A percentile compares a stretch with the other conserved stretches of the same genome.
These are phyloP conservation scores for Paracyclopina nana DNA, from an alignment of 1,140 invertebrate species.

Conservation along the genomic window DNA sequence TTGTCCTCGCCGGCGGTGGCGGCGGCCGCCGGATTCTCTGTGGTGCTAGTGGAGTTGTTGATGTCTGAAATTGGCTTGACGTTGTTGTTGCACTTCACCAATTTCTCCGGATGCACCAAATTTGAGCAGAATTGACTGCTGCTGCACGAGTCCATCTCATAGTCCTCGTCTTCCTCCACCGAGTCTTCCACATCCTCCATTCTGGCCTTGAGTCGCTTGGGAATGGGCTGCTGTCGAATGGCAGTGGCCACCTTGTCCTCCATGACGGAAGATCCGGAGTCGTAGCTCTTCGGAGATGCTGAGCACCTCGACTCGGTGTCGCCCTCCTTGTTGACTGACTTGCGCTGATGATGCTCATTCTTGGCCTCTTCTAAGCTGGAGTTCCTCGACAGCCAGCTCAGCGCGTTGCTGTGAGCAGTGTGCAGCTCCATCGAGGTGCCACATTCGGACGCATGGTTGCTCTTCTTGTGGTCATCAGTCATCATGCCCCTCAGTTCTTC, in stretches of 20 bases:
- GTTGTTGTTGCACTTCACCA: background rate
- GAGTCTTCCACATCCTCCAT: background rate
- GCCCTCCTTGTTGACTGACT: background rate
- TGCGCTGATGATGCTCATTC: no score
- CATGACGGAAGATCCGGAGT: background rate
- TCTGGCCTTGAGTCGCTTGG: background rate
- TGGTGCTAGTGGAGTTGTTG: background rate
- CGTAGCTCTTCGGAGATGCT: constrained; percentile 5
- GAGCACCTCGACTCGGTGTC: constrained; percentile 7
- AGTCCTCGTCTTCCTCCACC: background rate
- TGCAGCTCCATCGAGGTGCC: constrained; percentile 11
- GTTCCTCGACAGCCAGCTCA: no score
- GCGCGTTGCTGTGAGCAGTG: constrained; percentile 10
- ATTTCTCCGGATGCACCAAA: background rate
- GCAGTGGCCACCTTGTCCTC: background rate
- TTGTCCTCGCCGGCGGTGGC: background rate
- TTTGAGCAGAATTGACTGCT: background rate
- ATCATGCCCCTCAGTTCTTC: constrained; percentile 36
- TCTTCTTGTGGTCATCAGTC: constrained; percentile 2
- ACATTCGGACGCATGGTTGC: constrained; percentile 7
- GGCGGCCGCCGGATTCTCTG: background rate
- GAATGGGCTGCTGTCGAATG: background rate
- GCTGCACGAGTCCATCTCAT: background rate
- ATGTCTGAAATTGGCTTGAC: no score
- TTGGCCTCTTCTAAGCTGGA: no score